phyloP scores from a whole-genome alignment of 2,113 vertebrate genomes.

The Channa argus region DNA sequence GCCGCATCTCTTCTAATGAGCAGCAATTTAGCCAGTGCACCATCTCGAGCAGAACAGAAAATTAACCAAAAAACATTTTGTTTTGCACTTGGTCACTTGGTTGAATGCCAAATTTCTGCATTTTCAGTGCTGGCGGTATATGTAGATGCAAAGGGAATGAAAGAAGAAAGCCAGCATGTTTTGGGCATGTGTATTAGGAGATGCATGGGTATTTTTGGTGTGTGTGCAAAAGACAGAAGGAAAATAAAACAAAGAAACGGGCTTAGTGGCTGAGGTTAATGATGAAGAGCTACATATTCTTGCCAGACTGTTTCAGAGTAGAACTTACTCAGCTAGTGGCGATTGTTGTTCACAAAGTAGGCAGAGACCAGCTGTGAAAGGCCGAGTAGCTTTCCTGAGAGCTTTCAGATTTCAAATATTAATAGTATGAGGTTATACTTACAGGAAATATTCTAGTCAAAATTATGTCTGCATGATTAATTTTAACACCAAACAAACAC shows the following conservation, averaged over 20 bases:
- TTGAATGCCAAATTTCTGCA: conserved; percentile 10
- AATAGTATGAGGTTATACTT: conserved; percentile 13
- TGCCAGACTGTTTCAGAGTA: neutral
- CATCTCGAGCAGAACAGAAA: conserved; percentile 37
- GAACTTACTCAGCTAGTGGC: conserved; percentile 19
- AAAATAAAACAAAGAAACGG: neutral
- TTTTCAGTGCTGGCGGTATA: neutral
- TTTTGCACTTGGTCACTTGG: neutral
- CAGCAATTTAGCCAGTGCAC: conserved; percentile 41
- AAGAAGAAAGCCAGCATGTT: conserved; percentile 3
- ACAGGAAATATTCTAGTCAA: conserved; percentile 19
- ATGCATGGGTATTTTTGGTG: conserved; percentile 5
- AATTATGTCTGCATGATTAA: conserved; percentile 20
- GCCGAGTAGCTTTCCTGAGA: neutral
- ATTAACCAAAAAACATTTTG: neutral
- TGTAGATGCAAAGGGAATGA: conserved; percentile 7
- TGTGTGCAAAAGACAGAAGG: neutral
- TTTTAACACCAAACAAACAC: conserved; percentile 38
- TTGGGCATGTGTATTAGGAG: neutral
- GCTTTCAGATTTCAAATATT: conserved; percentile 29
- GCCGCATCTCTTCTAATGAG: conserved; percentile 55
- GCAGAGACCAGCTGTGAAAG: conserved; percentile 11
- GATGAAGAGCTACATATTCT: conserved; percentile 16
- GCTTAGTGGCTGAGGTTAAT: conserved; percentile 1
- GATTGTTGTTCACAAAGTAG: conserved; percentile 7